phyloP scores from a whole-genome alignment of 2,888 invertebrate species.

The Eledone cirrhosa region DNA sequence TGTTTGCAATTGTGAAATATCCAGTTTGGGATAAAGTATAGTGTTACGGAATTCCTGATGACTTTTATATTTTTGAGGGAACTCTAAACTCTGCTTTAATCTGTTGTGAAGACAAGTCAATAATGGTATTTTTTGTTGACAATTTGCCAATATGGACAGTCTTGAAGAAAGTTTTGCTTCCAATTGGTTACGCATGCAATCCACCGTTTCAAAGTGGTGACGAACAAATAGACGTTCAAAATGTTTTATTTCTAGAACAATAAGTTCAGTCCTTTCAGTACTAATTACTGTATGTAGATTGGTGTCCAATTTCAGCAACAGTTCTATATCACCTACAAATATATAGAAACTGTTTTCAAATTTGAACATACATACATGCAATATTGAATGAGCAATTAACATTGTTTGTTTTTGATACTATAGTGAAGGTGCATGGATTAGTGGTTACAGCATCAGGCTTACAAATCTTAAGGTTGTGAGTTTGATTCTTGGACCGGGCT shows the following conservation, averaged over 20 bases:
- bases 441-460: too few species aligned
- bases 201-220: conserved; percentile 61
- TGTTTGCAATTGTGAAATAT: too few species aligned
- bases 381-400: too few species aligned
- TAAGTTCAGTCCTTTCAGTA: conserved; percentile 60
- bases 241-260: conserved; percentile 65
- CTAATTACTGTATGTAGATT: conserved; percentile 63
- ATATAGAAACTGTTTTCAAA: too few species aligned
- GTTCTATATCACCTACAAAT: conserved; percentile 56
- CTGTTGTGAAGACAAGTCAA: conserved; percentile 46
- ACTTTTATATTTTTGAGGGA: too few species aligned
- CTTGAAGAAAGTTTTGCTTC: conserved; percentile 54
- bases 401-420: too few species aligned
- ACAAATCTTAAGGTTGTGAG: too few species aligned
- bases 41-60: too few species aligned
- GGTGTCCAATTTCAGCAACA: conserved; percentile 60
- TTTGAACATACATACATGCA: too few species aligned
- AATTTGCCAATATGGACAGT: conserved; percentile 41
- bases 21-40: too few species aligned
- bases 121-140: conserved; percentile 53
- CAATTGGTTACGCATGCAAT: conserved; percentile 59
- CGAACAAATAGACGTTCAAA: conserved; percentile 63
- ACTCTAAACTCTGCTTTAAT: conserved; percentile 35
- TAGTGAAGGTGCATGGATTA: too few species aligned
- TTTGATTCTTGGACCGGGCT: too few species aligned